Conservation (phyloP, 2,797 vertebrate species). For the Anguilla obscura region DNA sequence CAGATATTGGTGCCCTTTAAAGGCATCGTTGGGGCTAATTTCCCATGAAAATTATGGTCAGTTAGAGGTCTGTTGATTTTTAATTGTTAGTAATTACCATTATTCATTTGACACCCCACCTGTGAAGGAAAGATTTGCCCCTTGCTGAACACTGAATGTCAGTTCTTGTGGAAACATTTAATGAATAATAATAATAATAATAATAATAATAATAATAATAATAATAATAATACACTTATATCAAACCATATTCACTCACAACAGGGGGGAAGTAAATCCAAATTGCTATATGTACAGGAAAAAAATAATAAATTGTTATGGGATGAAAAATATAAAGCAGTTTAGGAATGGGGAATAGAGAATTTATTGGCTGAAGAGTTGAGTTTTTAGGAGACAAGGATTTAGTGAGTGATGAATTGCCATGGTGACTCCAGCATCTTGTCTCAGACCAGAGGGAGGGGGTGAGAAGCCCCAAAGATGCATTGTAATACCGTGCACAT, state of each 20-base stretch:
- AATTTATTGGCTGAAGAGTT: background rate
- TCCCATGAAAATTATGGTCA: background rate
- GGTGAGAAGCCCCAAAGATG: background rate
- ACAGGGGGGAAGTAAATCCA: background rate
- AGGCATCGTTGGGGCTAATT: background rate
- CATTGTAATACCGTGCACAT: background rate
- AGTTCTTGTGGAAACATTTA: background rate
- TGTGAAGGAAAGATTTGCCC: background rate
- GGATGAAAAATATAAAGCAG: background rate
- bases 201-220: too few species aligned
- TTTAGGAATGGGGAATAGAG: background rate
- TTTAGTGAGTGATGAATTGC: slow-evolving; percentile 15
- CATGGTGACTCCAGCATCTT: background rate
- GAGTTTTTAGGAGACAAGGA: slow-evolving; percentile 8
- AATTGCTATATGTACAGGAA: background rate
- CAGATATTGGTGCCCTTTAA: background rate
- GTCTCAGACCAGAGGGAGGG: background rate
- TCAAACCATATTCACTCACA: background rate
- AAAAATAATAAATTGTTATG: background rate
- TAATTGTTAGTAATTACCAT: background rate
- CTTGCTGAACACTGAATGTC: background rate
- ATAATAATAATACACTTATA: background rate
- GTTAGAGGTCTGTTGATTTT: background rate
- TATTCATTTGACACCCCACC: slow-evolving; percentile 3
- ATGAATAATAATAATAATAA: background rate